Evolutionary conservation across 1,140 invertebrate species (phyloP).

Genomic region (Cyclina sinensis): DNA sequence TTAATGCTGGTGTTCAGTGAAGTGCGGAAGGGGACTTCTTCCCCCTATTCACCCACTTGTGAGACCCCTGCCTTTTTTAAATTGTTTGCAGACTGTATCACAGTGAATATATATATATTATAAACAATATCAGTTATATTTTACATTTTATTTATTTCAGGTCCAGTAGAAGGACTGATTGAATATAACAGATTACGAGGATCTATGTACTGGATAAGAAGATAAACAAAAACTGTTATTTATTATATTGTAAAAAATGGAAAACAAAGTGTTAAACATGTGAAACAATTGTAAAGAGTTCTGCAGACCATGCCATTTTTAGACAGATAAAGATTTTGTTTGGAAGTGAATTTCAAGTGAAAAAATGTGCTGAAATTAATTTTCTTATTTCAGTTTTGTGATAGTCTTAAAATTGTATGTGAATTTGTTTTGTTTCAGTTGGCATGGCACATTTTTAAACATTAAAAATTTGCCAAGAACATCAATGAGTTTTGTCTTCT

Average conservation of each 20-base stretch:
- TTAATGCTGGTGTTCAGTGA: no score
- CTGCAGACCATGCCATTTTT: constrained; percentile 18
- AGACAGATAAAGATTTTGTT: no score
- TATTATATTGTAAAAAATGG: not conserved
- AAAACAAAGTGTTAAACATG: no score
- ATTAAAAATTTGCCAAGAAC: constrained; percentile 33
- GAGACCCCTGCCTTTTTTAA: no score
- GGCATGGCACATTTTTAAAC: constrained; percentile 39
- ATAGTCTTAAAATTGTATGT: constrained; percentile 1
- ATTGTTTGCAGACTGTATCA: no score
- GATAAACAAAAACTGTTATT: constrained; percentile 65
- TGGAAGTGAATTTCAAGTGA: not conserved
- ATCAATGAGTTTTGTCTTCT: no score
- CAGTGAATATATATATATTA: no score
- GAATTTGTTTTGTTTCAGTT: constrained; percentile 9
- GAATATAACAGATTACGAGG: constrained; percentile 96
- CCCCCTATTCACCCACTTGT: no score
- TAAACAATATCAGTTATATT: not conserved
- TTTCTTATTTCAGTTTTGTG: not conserved
- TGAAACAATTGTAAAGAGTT: no score
- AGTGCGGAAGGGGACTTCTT: no score
- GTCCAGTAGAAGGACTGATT: constrained; percentile 95
- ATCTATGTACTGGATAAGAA: constrained; percentile 95
- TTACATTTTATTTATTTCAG: constrained; percentile 74
- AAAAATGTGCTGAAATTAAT: not conserved